Conservation (phyloP, 2,888 invertebrate genomes). For the Sesamia inferens region DNA sequence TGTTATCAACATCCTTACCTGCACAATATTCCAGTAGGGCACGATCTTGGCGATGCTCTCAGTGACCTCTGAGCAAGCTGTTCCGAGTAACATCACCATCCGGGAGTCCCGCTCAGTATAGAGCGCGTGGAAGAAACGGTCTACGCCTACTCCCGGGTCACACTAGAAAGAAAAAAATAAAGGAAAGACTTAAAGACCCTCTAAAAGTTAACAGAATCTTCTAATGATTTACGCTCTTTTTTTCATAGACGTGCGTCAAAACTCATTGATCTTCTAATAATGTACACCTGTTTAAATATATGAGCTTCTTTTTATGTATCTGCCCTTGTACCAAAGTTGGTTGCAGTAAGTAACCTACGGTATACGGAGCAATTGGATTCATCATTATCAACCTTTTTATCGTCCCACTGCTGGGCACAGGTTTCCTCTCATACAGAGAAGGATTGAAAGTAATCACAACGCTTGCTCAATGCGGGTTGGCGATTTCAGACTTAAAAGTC, state of each 20-base stretch:
- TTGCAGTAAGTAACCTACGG: background rate
- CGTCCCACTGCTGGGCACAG: no score
- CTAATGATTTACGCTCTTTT: background rate
- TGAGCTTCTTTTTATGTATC: background rate
- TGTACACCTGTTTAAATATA: background rate
- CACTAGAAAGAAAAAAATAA: slow-evolving; percentile 91
- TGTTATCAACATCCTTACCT: slow-evolving; percentile 89
- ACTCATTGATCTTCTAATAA: background rate
- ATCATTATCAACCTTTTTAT: no score
- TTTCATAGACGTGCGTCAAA: background rate
- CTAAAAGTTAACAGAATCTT: background rate
- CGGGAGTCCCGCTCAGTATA: slow-evolving; percentile 94
- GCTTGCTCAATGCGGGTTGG: no score
- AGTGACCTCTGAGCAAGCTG: slow-evolving; percentile 97
- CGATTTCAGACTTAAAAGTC: no score
- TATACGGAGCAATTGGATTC: no score
- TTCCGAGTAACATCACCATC: slow-evolving; percentile 95
- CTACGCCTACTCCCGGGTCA: slow-evolving; percentile 97
- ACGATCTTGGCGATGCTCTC: slow-evolving; percentile 97
- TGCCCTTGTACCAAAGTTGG: background rate
- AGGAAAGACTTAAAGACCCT: background rate
- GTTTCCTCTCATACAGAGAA: no score
- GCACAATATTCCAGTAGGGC: slow-evolving; percentile 97
- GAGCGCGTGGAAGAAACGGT: slow-evolving; percentile 97
- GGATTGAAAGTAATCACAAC: no score